phyloP scores from a whole-genome alignment of 1,140 invertebrate genomes.

The Atta colombica region DNA sequence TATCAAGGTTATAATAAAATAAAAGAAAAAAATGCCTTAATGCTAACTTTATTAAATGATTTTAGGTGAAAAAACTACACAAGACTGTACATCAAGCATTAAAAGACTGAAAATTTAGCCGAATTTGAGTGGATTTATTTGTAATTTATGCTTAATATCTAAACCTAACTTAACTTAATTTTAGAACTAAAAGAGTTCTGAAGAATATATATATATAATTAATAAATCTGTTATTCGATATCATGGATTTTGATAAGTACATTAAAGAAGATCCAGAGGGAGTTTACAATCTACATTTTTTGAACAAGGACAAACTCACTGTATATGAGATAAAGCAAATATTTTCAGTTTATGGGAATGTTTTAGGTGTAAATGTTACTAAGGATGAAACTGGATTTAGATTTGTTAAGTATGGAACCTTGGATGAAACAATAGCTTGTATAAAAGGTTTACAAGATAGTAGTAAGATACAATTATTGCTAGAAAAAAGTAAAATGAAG shows the following conservation, averaged over 20 bases:
- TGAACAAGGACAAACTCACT: conserved; percentile 40
- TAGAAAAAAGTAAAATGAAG: conserved; percentile 23
- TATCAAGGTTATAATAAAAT: background rate
- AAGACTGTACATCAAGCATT: background rate
- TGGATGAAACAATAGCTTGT: conserved; percentile 30
- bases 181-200: background rate
- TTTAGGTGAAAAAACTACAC: conserved; percentile 6
- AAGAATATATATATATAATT: no score
- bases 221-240: background rate
- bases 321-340: conserved; percentile 19
- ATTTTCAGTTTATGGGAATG: conserved; percentile 70
- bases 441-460: conserved; percentile 16
- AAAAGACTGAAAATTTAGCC: background rate
- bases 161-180: background rate
- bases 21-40: background rate
- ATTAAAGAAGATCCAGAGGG: background rate
- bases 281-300: conserved; percentile 60
- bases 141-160: background rate
- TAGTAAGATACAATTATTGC: conserved; percentile 47
- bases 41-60: background rate
- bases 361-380: conserved; percentile 23
- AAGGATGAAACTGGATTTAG: conserved; percentile 34
- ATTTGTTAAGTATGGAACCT: conserved; percentile 59
- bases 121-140: background rate
- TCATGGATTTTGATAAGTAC: conserved; percentile 52